Evolutionary conservation across 2,888 invertebrate species (phyloP).

Genomic region (Drosophila engyochracea): DNA sequence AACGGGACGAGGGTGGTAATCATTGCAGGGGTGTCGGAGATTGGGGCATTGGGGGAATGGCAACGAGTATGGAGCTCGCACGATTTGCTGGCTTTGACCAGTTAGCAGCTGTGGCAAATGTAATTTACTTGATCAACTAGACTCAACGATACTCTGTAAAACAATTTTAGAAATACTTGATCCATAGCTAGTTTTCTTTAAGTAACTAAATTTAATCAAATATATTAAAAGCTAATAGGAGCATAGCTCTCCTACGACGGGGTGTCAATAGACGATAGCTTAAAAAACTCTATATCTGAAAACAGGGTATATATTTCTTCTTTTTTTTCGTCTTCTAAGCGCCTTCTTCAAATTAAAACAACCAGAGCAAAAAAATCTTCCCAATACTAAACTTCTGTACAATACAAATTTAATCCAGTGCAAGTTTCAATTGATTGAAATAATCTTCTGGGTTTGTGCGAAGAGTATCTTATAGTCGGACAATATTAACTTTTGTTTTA

Average conservation of each 20-base stretch:
- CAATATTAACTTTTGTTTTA: not conserved
- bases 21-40: not conserved
- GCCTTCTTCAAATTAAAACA: no score
- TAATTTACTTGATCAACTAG: not conserved
- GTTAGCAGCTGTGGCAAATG: constrained; percentile 5
- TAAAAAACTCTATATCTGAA: no score
- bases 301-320: no score
- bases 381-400: not conserved
- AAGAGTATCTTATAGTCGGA: not conserved
- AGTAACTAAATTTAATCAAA: no score
- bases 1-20: not conserved
- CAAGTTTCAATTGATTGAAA: no score
- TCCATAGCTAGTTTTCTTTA: accelerated
- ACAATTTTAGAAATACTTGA: not conserved
- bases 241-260: no score
- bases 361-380: no score
- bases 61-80: not conserved
- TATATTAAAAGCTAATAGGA: no score
- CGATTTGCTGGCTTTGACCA: constrained; percentile 30
- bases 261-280: no score
- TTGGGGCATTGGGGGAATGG: not conserved
- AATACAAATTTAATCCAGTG: not conserved
- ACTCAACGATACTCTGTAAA: constrained; percentile 19
- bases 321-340: no score
- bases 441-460: not conserved